Base-by-base conservation (phyloP, 2,113 vertebrate genomes). In the Romanogobio albipinnatus region DNA sequence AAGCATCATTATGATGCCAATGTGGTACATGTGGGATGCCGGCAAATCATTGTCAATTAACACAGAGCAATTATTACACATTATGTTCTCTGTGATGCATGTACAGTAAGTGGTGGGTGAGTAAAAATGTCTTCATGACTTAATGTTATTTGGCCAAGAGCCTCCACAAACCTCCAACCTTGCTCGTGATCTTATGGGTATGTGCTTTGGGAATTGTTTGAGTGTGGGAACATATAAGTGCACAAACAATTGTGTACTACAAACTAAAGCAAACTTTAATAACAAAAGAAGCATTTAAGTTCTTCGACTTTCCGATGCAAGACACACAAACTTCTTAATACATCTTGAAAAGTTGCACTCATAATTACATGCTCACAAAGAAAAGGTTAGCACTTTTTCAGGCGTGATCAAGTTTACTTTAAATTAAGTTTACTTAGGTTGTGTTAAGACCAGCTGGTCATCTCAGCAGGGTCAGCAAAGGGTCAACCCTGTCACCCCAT, bases 341-440 rank as follows among this genome's bases (percentile, higher is more conserved):
- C 51, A 59, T 13, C 29, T 62, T 24, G n/a, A 78, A 47, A 74
- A n/a, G 53, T 62, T 17, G 7, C 53, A 58, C 45, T 22, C 39
- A 71, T 24, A 64, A 19, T 77, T 26, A 79, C 53, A 83, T 5
- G 26, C 59, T 45, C 43, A 39, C 58, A 58, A 45, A 59, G 53
- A 77, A 22, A 53, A 76, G 76, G 76, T 82, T 76, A 81, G 53
- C 77, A 71, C 77, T 77, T 86, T 45, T 84, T 73, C 71, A 84
- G 53, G 66, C 4, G 58, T 45, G 56, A 84, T 77, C 82, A 88
- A n/a, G n/a, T n/a, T n/a, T n/a, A n/a, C n/a, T n/a, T n/a, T n/a
- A n/a, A n/a, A n/a, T 84, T 82, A 77, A 71, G 73, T 39, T 83
- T 70, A 76, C 53, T 82, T 82, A 62, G 62, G 33, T 53, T 7